Conservation (phyloP, 2,888 invertebrate species). For the Drosophila seclusa region DNA sequence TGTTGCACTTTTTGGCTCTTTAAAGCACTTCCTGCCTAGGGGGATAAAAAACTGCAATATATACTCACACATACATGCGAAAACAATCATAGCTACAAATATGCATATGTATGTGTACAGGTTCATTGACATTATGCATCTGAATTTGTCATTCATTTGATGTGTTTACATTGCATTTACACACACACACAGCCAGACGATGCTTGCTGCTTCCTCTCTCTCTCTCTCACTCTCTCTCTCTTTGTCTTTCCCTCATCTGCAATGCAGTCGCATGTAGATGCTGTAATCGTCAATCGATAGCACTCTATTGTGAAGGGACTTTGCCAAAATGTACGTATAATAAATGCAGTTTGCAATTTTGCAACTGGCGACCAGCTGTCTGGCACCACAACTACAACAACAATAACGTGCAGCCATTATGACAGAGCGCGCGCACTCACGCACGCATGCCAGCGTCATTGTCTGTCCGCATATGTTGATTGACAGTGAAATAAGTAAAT, state of each 20-base stretch:
- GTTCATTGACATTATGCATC: constrained; percentile 59
- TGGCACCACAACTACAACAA: constrained; percentile 36
- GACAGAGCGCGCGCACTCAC: not conserved
- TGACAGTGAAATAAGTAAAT: constrained; percentile 46
- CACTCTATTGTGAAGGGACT: constrained; percentile 35
- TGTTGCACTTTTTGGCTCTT: constrained; percentile 48
- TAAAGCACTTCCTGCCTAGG: constrained; percentile 37
- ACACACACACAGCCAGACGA: constrained; percentile 21
- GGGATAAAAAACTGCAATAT: constrained; percentile 6
- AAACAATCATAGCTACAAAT: not conserved
- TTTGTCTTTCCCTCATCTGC: constrained; percentile 21
- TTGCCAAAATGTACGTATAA: constrained; percentile 44
- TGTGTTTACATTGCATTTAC: constrained; percentile 46
- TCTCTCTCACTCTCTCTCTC: not conserved
- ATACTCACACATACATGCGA: constrained; percentile 2
- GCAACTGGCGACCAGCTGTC: constrained; percentile 53
- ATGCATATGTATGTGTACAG: constrained; percentile 20
- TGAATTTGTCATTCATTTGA: constrained; percentile 37
- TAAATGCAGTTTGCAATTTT: constrained; percentile 14
- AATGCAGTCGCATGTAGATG: constrained; percentile 35
- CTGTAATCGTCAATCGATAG: constrained; percentile 57
- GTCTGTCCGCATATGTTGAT: constrained; percentile 35
- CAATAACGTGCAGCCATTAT: constrained; percentile 19
- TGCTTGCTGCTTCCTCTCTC: constrained; percentile 3
- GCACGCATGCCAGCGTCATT: constrained; percentile 18